phyloP scores from a whole-genome alignment of 2,113 vertebrate genomes.

The Toxotes chatareus region DNA sequence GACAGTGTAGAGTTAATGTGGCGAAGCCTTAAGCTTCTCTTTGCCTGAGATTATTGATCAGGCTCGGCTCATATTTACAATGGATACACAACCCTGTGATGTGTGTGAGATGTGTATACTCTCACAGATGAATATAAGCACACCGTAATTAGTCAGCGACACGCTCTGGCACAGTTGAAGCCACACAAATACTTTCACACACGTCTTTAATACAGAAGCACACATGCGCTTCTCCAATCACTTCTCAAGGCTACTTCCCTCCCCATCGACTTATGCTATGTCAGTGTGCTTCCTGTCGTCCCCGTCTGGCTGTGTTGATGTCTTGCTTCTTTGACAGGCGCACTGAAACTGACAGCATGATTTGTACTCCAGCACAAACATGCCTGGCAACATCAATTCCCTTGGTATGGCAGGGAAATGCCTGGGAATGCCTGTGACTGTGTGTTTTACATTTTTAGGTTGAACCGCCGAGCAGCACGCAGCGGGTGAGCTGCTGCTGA shows the following conservation, averaged over 20 bases:
- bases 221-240: constrained; percentile 25
- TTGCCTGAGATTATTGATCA: constrained; percentile 77
- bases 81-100: constrained; percentile 14
- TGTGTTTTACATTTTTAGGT: constrained; percentile 51
- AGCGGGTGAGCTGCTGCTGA: constrained; percentile 16
- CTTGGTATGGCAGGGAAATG: constrained; percentile 39
- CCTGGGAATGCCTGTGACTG: constrained; percentile 44
- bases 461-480: constrained; percentile 12
- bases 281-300: constrained; percentile 56
- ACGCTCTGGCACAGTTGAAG: neutral
- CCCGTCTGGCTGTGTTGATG: constrained; percentile 54
- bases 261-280: constrained; percentile 36
- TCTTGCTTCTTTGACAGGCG: constrained; percentile 70
- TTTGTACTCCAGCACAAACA: constrained; percentile 76
- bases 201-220: neutral
- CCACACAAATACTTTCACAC: neutral
- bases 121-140: neutral
- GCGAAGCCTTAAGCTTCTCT: constrained; percentile 59
- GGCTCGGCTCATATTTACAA: constrained; percentile 72
- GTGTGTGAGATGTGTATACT: constrained; percentile 5
- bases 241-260: constrained; percentile 42
- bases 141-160: constrained; percentile 8
- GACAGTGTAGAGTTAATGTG: constrained; percentile 61
- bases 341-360: constrained; percentile 71
- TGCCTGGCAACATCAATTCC: constrained; percentile 67